phyloP scores from a whole-genome alignment of 2,888 invertebrate genomes.

The Scaptomyza cyrtandrae region DNA sequence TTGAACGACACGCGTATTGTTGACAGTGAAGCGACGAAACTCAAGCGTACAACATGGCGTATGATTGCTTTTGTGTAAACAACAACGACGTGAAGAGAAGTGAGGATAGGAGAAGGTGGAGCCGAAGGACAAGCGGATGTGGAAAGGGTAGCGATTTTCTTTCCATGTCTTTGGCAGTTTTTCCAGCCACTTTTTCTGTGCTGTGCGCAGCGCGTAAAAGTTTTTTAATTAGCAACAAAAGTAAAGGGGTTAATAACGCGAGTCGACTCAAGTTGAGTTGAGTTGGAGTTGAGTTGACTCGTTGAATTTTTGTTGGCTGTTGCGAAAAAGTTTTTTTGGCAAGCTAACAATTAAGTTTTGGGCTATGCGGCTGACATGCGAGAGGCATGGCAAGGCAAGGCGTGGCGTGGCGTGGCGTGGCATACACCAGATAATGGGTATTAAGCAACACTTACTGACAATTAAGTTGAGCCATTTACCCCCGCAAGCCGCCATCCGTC shows the following conservation, averaged over 20 bases:
- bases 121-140: not conserved
- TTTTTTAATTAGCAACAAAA: conserved; percentile 82
- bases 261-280: conserved; percentile 20
- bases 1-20: conserved; percentile 58
- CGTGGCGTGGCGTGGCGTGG: not conserved
- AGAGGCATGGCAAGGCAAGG: conserved; percentile 22
- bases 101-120: conserved; percentile 3
- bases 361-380: conserved; percentile 70
- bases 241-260: conserved; percentile 79
- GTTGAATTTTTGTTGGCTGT: conserved; percentile 61
- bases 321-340: conserved; percentile 67
- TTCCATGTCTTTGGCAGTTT: conserved; percentile 65
- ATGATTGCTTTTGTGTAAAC: conserved; percentile 82
- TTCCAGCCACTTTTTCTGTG: conserved; percentile 53
- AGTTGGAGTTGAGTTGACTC: conserved; percentile 23
- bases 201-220: conserved; percentile 60
- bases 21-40: conserved; percentile 71
- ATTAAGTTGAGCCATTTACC: conserved; percentile 66
- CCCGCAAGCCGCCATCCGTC: not conserved
- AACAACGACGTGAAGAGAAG: conserved; percentile 33
- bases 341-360: conserved; percentile 80
- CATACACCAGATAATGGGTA: conserved; percentile 70
- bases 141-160: conserved; percentile 5
- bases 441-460: conserved; percentile 81
- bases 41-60: conserved; percentile 69